phyloP scores from a whole-genome alignment of 1,140 invertebrate genomes.

The Diprion similis region DNA sequence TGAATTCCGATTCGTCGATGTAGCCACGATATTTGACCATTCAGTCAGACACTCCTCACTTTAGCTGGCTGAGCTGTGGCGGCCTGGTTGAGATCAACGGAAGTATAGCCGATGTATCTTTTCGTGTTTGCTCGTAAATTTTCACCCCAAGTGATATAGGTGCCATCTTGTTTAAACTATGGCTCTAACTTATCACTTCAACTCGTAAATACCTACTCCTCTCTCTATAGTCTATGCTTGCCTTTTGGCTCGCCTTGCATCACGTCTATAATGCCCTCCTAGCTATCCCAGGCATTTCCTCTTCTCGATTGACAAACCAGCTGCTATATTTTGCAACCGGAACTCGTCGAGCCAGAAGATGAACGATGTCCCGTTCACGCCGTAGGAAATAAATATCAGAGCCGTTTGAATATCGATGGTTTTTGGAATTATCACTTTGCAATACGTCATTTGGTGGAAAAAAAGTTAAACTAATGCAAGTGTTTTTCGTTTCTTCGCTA shows the following conservation, averaged over 20 bases:
- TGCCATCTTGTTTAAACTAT: constrained; percentile 39
- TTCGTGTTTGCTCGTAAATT: constrained; percentile 46
- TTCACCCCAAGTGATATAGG: constrained; percentile 38
- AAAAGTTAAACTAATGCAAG: too few relatives aligned
- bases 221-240: too few relatives aligned
- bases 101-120: constrained; percentile 50
- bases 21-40: too few relatives aligned
- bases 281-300: neutral
- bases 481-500: too few relatives aligned
- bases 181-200: constrained; percentile 5
- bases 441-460: too few relatives aligned
- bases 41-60: neutral
- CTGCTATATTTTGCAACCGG: neutral
- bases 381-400: too few relatives aligned
- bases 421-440: too few relatives aligned
- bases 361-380: too few relatives aligned
- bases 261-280: too few relatives aligned
- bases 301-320: neutral
- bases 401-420: too few relatives aligned
- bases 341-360: neutral
- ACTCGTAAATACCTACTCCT: neutral
- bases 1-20: too few relatives aligned
- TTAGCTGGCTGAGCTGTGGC: neutral
- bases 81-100: constrained; percentile 33
- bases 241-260: too few relatives aligned